Evolutionary conservation across 92 coral and sea anemone genomes (phyloP).

Genomic region (Paragorgia papillata): DNA sequence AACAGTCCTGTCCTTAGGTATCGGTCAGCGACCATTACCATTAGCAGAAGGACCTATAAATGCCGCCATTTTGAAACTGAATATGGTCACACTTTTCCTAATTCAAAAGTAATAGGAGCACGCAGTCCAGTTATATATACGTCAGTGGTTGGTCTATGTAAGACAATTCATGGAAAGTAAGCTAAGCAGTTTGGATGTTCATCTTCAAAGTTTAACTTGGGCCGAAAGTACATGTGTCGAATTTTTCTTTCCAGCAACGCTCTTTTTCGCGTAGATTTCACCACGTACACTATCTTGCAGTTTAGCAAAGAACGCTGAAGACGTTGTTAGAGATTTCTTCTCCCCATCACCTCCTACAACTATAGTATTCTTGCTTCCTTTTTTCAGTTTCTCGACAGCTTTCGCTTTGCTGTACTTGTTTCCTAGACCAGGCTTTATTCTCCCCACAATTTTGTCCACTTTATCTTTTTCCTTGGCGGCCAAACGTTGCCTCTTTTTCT

Average conservation of each 20-base stretch:
- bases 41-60: too few species aligned
- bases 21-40: too few species aligned
- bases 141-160: too few species aligned
- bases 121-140: too few species aligned
- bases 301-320: slow-evolving; percentile 86
- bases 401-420: slow-evolving; percentile 82
- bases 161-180: too few species aligned
- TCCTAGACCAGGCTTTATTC: slow-evolving; percentile 82
- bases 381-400: slow-evolving; percentile 73
- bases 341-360: slow-evolving; percentile 58
- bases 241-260: slow-evolving; percentile 49
- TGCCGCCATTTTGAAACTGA: too few species aligned
- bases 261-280: slow-evolving; percentile 73
- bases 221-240: slow-evolving; percentile 54
- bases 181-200: neutral
- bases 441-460: slow-evolving; percentile 63
- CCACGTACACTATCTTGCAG: slow-evolving; percentile 87
- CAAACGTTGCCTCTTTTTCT: slow-evolving; percentile 76
- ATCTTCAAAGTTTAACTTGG: slow-evolving; percentile 66
- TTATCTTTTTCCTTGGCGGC: slow-evolving; percentile 73
- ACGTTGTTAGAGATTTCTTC: slow-evolving; percentile 64
- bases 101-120: too few species aligned
- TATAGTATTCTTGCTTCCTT: slow-evolving; percentile 63
- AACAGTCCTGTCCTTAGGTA: too few species aligned
- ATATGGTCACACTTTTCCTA: too few species aligned